Percentiles rank a stretch among this genome's conserved stretches.
phyloP scores from a whole-genome alignment of 1,140 invertebrate genomes.

The Brachystomella parvula region DNA sequence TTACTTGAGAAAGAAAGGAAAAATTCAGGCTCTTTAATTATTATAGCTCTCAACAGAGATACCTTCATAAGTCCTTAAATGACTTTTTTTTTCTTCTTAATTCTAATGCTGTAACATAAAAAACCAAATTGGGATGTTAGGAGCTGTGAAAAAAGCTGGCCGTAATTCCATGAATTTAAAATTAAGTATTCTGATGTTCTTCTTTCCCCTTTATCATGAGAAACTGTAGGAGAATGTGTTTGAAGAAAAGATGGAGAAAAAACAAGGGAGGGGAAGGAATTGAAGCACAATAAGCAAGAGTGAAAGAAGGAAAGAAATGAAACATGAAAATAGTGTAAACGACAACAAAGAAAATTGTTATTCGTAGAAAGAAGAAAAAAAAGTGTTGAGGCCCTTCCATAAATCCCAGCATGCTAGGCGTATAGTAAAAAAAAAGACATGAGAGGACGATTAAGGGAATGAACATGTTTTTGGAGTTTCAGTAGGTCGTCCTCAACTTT shows the following conservation, averaged over 20 bases:
- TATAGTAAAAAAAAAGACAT: background rate
- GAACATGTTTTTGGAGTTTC: constrained; percentile 10
- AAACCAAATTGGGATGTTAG: no score
- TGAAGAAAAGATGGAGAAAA: background rate
- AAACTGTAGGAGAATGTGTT: no score
- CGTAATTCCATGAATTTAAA: no score
- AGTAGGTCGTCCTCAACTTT: background rate
- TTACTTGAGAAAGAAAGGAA: no score
- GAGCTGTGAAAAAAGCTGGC: no score
- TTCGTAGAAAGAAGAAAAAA: background rate
- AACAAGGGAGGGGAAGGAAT: background rate
- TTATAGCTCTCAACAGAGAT: background rate
- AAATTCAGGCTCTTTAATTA: background rate
- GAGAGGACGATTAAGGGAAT: constrained; percentile 8
- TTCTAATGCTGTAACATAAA: constrained; percentile 2
- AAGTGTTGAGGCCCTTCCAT: background rate
- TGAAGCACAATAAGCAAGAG: constrained; percentile 1
- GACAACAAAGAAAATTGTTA: background rate
- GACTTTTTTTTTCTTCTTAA: no score
- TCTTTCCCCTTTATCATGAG: no score
- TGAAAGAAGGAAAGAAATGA: constrained; percentile 10
- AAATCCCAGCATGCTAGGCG: constrained; percentile 1
- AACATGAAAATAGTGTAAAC: background rate
- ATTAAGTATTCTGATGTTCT: no score
- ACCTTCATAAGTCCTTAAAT: background rate